A percentile compares a stretch with the other conserved stretches of the same genome.
Conservation (phyloP, 2,797 vertebrate species). For the Crax fasciolata region DNA sequence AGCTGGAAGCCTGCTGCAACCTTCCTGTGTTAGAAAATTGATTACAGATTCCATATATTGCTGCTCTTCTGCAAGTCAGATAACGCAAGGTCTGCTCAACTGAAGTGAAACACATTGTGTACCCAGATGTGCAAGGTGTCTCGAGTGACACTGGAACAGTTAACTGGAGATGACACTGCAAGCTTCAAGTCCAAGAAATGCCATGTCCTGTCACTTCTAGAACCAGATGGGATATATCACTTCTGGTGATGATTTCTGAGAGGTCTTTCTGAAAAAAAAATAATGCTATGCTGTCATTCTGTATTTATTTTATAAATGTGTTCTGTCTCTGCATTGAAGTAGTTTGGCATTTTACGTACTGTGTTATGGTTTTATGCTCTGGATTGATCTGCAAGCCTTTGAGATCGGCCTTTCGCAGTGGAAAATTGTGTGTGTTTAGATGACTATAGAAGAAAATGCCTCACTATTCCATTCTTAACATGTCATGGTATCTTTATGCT, state of each 20-base stretch:
- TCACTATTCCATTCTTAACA: neutral
- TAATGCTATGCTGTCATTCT: neutral
- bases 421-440: neutral
- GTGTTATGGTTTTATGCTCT: neutral
- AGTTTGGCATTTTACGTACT: neutral
- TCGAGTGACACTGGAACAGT: neutral
- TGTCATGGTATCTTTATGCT: fast-evolving
- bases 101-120: neutral
- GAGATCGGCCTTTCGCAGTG: neutral
- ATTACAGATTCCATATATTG: neutral
- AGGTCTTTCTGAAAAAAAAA: neutral
- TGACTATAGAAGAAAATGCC: neutral
- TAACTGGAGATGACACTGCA: neutral
- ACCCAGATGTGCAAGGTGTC: neutral
- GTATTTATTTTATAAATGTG: neutral
- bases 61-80: constrained; percentile 32
- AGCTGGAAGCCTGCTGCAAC: neutral
- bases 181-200: neutral
- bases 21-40: neutral
- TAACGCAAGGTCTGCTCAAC: neutral
- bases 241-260: neutral
- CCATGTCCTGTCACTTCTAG: neutral
- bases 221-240: neutral
- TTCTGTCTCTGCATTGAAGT: neutral
- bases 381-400: neutral